Evolutionary conservation across 2,888 invertebrate genomes (phyloP).

Genomic region (Dasysyrphus albostriatus): DNA sequence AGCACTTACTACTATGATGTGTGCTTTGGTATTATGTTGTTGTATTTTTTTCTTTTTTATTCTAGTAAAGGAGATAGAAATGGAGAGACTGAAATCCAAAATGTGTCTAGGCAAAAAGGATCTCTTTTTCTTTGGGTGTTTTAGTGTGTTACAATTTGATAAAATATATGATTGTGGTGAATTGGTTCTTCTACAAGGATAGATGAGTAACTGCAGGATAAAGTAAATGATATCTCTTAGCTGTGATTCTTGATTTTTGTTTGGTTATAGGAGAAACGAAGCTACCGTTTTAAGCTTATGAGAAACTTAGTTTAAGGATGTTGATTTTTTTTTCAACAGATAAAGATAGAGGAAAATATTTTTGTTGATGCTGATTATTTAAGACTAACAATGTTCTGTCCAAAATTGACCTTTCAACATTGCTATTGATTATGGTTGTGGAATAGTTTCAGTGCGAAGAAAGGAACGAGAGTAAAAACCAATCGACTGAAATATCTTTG

Average conservation of each 20-base stretch:
- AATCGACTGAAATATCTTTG: no score
- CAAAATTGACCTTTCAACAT: neutral
- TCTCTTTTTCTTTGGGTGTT: constrained; percentile 28
- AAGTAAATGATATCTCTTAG: constrained; percentile 64
- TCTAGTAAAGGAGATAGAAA: neutral
- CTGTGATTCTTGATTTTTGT: constrained; percentile 29
- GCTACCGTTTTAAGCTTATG: constrained; percentile 22
- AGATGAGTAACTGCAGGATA: constrained; percentile 61
- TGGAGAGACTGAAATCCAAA: constrained; percentile 41
- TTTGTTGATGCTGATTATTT: neutral
- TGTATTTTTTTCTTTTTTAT: neutral
- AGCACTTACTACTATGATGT: constrained; percentile 56
- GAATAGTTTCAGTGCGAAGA: no score
- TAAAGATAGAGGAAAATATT: constrained; percentile 7
- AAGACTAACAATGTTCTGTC: neutral
- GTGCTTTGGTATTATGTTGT: constrained; percentile 55
- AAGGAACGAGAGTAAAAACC: no score
- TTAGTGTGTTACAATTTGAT: constrained; percentile 35
- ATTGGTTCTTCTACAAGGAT: constrained; percentile 24
- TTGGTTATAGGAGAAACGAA: constrained; percentile 38
- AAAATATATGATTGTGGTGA: neutral
- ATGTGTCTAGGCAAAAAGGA: constrained; percentile 41
- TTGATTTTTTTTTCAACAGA: neutral
- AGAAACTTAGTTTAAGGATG: constrained; percentile 50
- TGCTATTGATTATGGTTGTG: neutral